Percentiles rank a stretch among this genome's conserved stretches.
phyloP scores from a whole-genome alignment of 2,888 invertebrate genomes.

The Limnephilus auricula region DNA sequence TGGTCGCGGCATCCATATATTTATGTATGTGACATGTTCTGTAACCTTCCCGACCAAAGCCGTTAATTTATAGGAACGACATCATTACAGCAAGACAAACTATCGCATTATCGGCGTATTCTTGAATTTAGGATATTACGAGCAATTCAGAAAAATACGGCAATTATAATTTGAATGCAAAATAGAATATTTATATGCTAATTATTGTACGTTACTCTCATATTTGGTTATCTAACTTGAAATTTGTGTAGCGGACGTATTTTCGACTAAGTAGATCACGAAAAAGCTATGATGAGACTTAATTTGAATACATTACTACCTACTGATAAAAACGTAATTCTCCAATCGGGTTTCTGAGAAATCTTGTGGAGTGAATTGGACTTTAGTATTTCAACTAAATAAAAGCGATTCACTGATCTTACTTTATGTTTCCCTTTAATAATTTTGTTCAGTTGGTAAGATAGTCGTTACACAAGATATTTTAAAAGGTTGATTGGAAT shows the following conservation, averaged over 20 bases:
- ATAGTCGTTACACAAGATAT: background rate
- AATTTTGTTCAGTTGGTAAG: background rate
- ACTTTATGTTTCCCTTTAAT: background rate
- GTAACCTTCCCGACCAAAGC: constrained; percentile 48
- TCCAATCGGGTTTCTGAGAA: constrained; percentile 24
- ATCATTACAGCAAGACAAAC: constrained; percentile 59
- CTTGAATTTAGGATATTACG: constrained; percentile 50
- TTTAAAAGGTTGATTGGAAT: background rate
- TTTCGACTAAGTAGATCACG: constrained; percentile 50
- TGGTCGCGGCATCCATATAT: constrained; percentile 36
- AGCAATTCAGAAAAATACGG: constrained; percentile 50
- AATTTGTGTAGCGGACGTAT: constrained; percentile 40
- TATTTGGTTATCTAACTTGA: constrained; percentile 41
- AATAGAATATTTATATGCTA: constrained; percentile 55
- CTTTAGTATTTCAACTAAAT: background rate
- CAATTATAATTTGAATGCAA: constrained; percentile 51
- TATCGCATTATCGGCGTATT: constrained; percentile 47
- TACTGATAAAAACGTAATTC: constrained; percentile 28
- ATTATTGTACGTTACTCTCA: constrained; percentile 27
- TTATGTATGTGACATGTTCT: constrained; percentile 47
- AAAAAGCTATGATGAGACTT: constrained; percentile 30
- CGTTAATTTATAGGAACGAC: constrained; percentile 60
- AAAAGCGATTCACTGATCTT: constrained; percentile 4
- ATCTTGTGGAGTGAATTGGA: constrained; percentile 3
- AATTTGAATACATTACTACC: constrained; percentile 38